phyloP scores from a whole-genome alignment of 2,888 invertebrate genomes.

The Palloptera scutellata region DNA sequence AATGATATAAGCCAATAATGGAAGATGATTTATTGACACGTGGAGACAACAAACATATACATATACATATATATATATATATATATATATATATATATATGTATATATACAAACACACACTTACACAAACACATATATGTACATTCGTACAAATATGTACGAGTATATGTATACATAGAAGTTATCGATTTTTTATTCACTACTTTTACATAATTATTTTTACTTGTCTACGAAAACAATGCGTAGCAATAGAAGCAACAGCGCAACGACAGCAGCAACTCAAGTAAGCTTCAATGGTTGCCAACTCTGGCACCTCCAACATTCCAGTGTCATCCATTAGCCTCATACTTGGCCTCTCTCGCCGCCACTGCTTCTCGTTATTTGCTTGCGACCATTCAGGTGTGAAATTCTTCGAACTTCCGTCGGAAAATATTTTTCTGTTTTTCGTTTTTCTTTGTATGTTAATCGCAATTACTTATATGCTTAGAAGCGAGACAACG shows the following conservation, averaged over 20 bases:
- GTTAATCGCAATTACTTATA: slow-evolving; percentile 32
- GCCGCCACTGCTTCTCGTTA: slow-evolving; percentile 4
- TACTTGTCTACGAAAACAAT: neutral
- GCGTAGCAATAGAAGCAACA: no score
- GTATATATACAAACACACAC: neutral
- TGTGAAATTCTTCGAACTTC: slow-evolving; percentile 35
- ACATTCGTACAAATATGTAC: neutral
- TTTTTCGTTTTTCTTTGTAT: slow-evolving; percentile 23
- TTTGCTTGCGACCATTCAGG: slow-evolving; percentile 30
- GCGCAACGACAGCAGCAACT: no score
- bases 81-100: neutral
- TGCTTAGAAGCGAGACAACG: neutral
- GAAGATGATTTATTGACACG: neutral
- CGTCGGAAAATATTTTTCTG: slow-evolving; percentile 30
- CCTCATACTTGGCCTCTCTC: neutral
- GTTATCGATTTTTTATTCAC: no score
- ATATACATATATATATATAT: slow-evolving; percentile 6
- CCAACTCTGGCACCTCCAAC: no score
- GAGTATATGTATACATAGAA: neutral
- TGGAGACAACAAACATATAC: slow-evolving; percentile 2
- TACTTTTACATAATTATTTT: slow-evolving; percentile 17
- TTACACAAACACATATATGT: neutral
- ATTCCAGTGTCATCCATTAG: no score
- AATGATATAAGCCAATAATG: slow-evolving; percentile 2
- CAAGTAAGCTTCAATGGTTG: no score